Base-by-base conservation (phyloP, 2,113 vertebrate genomes). In the Ciconia maguari region DNA sequence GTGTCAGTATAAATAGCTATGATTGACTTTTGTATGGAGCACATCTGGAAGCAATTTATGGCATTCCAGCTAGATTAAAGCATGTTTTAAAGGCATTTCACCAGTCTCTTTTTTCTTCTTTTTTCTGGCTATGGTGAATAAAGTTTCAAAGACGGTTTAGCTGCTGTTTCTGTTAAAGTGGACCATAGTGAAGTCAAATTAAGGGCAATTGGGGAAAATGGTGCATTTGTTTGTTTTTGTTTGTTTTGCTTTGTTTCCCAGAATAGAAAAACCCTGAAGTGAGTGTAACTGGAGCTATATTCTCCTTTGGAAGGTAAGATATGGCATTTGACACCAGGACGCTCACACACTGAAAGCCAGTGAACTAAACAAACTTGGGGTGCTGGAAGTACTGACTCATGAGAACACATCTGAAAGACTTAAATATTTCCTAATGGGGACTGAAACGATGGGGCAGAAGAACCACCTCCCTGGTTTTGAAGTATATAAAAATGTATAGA, bases 41-140 rank as follows among this genome's bases (percentile, higher is more conserved):
- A 98, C 98, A 99, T 98, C 98, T 99, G 98, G 98, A 99, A 99
- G 97, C 97, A 98, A 98, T 99, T 98, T 98, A 97, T 97, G 96
- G 96, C 98, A 98, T 99, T 99, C 98, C 98, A 97, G 93, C 95
- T 95, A 98, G 98, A 98, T 99, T 98, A 98, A 98, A 98, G 98
- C 96, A 96, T 98, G 95, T 98, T 98, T 98, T 98, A 97, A 98
- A 98, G 98, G 97, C 97, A 97, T 98, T 98, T 98, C 97, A 98
- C 96, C 87, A 98, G 97, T 91, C 95, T 95, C 97, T 97, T 96
- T 27, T 66, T 21, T 10, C 69, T 42, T 8, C 78, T 95, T 94
- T 97, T 97, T 97, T 97, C 97, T 97, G 97, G 93, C 97, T 97
- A 97, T 90, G 97, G 97, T 97, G 98, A 99, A 97, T 99, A 98